Evolutionary conservation across 2,113 vertebrate genomes (phyloP), one percentile per base, ranked within the genome.

Genomic region (Solenodon paradoxus): DNA sequence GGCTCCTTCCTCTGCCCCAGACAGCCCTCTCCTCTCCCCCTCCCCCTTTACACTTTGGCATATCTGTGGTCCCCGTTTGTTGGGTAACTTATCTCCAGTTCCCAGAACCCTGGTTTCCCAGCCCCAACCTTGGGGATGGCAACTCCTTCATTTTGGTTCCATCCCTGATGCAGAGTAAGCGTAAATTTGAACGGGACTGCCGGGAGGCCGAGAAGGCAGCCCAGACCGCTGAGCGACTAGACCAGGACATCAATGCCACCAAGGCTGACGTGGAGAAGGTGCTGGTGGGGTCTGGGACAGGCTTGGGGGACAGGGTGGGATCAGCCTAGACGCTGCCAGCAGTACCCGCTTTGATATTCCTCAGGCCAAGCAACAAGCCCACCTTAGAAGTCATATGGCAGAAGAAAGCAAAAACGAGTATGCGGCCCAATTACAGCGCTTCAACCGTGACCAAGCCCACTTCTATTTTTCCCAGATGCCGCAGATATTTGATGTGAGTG

Each of bases 191-290:
- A 93, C 98, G 99, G 30, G 99, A 99, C 92, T 99, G 99, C 98
- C 98, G 98, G 72, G 99, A 99, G 96, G 99, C 99, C 0, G 99
- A 99, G 95, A 99, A 99, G 40, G 98, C 99, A 0, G 98, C 98
- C 15, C 98, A 98, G 96, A 98, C 98, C 0, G 99, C 99, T 0
- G 99, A 99, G 85, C 98, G 98, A 84, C 98, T 99, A 0, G 99
- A 99, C 94, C 99, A 99, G 94, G 99, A 99, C 88, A 98, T 99
- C 97, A 99, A 99, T 6, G 99, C 99, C 86, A 99, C 99, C 55
- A 99, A 99, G 96, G 99, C 99, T 0, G 99, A 99, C 1, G 99
- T 99, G 94, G 99, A 99, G 96, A 99, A 99, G 98, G 99, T 99
- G 95, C 38, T 38, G 13, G 26, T 11, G 19, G 10, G 15, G n/a